These are phyloP conservation scores for Spermophilus dauricus DNA, from an alignment of 2,113 vertebrate species.

Conservation along the genomic window DNA sequence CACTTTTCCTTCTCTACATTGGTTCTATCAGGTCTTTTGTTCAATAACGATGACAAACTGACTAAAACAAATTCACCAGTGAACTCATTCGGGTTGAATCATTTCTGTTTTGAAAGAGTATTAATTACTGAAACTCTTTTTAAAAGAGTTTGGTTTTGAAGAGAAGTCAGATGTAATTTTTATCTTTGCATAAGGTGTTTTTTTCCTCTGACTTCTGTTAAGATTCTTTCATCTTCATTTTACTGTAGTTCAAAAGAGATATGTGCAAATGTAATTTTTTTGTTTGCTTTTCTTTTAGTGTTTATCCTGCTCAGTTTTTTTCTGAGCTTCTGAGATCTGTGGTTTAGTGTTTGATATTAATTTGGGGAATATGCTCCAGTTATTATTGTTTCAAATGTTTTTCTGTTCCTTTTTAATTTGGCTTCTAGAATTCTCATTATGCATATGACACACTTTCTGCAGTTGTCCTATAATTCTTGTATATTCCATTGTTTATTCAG, in stretches of 20 bases:
- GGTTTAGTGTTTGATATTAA: not conserved
- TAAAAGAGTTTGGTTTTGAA: not conserved
- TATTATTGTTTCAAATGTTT: not conserved
- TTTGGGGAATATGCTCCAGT: not conserved
- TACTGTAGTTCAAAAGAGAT: not conserved
- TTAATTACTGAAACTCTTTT: no score
- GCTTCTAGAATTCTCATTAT: not conserved
- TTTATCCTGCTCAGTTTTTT: not conserved
- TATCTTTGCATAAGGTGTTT: not conserved
- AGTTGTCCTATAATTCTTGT: not conserved
- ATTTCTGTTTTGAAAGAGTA: no score
- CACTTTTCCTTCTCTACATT: no score
- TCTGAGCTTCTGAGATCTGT: not conserved
- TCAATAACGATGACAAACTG: no score
- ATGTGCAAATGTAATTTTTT: not conserved
- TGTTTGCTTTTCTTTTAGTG: not conserved
- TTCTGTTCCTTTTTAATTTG: not conserved
- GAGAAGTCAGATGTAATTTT: not conserved
- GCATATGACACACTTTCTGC: not conserved
- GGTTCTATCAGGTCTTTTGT: no score
- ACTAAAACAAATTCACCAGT: no score
- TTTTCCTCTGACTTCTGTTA: not conserved
- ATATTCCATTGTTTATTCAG: not conserved
- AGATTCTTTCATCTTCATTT: not conserved
- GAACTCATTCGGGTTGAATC: no score